Evolutionary conservation across 2,113 vertebrate species (phyloP), one percentile per base, ranked within the genome.

Genomic region (Theristicus caerulescens): DNA sequence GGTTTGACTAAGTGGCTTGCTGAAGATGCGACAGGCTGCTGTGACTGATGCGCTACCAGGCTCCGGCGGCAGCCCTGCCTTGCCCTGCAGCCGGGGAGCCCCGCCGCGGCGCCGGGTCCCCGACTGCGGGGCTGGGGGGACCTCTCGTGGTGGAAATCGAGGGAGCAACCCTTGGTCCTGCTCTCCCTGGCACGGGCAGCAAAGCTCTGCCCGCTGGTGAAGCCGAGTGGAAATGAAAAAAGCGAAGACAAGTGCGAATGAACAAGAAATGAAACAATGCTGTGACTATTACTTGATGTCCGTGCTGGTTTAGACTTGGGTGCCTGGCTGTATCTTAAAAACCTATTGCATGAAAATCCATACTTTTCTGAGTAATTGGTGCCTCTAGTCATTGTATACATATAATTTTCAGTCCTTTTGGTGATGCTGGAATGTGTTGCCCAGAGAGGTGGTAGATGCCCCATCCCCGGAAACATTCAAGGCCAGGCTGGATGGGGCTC

Each of bases 21-120:
- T 13, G 5, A 2, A 1, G 61, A 3, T 4, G 11, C 0, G 13
- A 0, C 16, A 7, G 20, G 46, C 57, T 6, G 61, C 8, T 2
- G 44, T 0, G 51, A 2, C 5, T 0, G 77, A 4, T 7, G 54
- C 2, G 32, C 7, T 1, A 13, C 31, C 20, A 16, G 49, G 2
- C 16, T 3, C 16, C 5, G 19, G 49, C 2, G 3, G 46, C 73
- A 20, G 44, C 47, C 31, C 25, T 7, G 54, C 55, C 58, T 9
- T 3, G 57, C 29, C 55, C 13, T 44, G 44, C 44, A 3, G 14
- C 44, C 44, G 46, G 46, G 18, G 3, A 34, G 29, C 27, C 8
- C 49, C 36, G 46, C 8, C 16, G 22, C 22, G 13, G 54, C 3
- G 29, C 21, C 29, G 20, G 2, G 52, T 4, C 27, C 8, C 49